phyloP scores from a whole-genome alignment of 1,140 invertebrate species.

The Zaprionus davidi region DNA sequence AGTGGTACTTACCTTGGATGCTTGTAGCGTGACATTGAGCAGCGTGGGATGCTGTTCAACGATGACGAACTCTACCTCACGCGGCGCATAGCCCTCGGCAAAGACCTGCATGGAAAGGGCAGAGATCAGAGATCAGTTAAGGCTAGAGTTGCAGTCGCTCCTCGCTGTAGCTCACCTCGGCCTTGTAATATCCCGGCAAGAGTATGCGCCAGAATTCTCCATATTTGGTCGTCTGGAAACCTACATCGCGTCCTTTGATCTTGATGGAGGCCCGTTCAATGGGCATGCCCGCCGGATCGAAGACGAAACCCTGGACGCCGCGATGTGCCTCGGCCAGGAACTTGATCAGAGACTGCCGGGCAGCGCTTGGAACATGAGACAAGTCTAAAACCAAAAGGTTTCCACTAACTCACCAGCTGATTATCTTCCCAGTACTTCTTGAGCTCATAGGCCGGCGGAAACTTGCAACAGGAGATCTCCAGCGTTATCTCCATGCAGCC shows the following conservation, averaged over 20 bases:
- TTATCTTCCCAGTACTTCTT: conserved; percentile 98
- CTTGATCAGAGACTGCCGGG: conserved; percentile 90
- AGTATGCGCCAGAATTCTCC: conserved; percentile 97
- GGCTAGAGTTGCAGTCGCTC: neutral
- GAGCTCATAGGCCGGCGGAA: conserved; percentile 93
- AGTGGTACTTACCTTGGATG: conserved; percentile 88
- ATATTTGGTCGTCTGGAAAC: conserved; percentile 94
- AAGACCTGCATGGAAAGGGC: conserved; percentile 87
- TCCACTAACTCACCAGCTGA: conserved; percentile 88
- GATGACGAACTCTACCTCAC: conserved; percentile 93
- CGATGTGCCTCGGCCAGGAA: conserved; percentile 95
- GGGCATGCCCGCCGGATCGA: conserved; percentile 92
- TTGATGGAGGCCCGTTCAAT: conserved; percentile 93
- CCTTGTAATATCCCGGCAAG: conserved; percentile 92
- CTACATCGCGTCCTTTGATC: conserved; percentile 93
- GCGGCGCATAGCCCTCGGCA: conserved; percentile 92
- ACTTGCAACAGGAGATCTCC: conserved; percentile 99
- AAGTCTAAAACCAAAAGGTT: neutral
- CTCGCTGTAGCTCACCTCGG: conserved; percentile 87
- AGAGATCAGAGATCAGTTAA: neutral
- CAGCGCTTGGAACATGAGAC: neutral
- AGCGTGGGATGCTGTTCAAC: conserved; percentile 93
- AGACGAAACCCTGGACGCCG: conserved; percentile 92
- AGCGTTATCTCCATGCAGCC: conserved; percentile 99
- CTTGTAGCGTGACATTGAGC: conserved; percentile 92